A percentile compares a stretch with the other conserved stretches of the same genome.
These are phyloP conservation scores for Hipposideros armiger DNA, from an alignment of 2,113 vertebrate species.

Conservation along the genomic window DNA sequence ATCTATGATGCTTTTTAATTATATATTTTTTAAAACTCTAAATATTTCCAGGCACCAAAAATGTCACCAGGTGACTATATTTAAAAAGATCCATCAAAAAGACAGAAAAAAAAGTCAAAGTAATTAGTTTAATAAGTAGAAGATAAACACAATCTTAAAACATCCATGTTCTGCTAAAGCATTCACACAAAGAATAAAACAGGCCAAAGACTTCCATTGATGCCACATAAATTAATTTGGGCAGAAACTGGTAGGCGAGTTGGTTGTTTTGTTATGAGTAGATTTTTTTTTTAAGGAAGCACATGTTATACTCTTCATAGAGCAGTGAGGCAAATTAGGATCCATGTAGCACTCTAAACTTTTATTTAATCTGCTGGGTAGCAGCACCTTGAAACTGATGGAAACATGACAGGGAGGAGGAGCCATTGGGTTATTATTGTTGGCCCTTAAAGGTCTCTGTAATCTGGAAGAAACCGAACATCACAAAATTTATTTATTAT, in stretches of 20 bases:
- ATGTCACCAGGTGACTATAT: neutral
- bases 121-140: neutral
- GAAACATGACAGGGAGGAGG: neutral
- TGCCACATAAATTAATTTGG: neutral
- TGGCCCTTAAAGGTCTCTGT: neutral
- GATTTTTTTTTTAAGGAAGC: neutral
- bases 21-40: neutral
- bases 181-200: neutral
- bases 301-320: neutral
- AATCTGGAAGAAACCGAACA: neutral
- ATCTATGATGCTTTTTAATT: neutral
- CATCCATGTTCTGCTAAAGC: neutral
- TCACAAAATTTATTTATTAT: neutral
- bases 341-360: neutral
- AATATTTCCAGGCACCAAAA: neutral
- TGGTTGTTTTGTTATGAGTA: neutral
- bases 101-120: neutral
- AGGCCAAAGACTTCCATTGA: neutral
- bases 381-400: neutral
- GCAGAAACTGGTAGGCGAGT: neutral
- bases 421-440: neutral
- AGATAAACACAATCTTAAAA: neutral
- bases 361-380: neutral
- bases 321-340: neutral
- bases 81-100: neutral